Percentiles rank a stretch among this genome's conserved stretches.
phyloP scores from a whole-genome alignment of 2,797 vertebrate genomes.

The Chanos chanos region DNA sequence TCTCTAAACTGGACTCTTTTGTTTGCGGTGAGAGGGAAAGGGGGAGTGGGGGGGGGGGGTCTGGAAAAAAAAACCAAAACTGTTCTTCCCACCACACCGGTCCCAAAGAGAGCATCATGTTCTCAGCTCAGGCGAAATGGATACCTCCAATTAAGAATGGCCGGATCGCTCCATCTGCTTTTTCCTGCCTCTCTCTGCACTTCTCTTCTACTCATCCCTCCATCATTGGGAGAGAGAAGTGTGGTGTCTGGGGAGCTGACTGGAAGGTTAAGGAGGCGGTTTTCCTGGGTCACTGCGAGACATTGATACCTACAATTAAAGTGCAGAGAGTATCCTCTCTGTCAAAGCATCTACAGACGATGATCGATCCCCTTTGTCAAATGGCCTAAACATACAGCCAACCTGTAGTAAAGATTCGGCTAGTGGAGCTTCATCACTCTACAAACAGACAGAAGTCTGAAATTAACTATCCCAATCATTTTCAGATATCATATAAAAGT shows the following conservation, averaged over 20 bases:
- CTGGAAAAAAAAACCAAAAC: conserved; percentile 7
- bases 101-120: conserved; percentile 59
- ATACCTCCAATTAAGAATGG: conserved; percentile 55
- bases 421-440: no score
- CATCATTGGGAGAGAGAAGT: background rate
- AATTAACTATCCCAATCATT: no score
- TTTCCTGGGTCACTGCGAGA: conserved; percentile 41
- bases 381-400: no score
- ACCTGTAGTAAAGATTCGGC: no score
- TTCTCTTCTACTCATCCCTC: background rate
- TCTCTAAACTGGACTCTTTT: conserved; percentile 27
- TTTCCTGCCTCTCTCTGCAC: conserved; percentile 9
- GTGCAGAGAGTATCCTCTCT: conserved; percentile 33
- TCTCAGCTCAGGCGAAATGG: conserved; percentile 57
- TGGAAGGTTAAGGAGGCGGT: conserved; percentile 40
- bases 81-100: conserved; percentile 42
- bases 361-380: conserved; percentile 7
- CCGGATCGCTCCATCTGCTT: conserved; percentile 17
- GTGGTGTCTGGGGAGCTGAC: conserved; percentile 37
- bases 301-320: conserved; percentile 49
- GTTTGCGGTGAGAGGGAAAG: conserved; percentile 28
- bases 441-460: no score
- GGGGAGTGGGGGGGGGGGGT: background rate
- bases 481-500: no score
- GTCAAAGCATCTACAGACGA: conserved; percentile 38